Conservation (phyloP, 2,113 vertebrate genomes). For the Nicator chloris region DNA sequence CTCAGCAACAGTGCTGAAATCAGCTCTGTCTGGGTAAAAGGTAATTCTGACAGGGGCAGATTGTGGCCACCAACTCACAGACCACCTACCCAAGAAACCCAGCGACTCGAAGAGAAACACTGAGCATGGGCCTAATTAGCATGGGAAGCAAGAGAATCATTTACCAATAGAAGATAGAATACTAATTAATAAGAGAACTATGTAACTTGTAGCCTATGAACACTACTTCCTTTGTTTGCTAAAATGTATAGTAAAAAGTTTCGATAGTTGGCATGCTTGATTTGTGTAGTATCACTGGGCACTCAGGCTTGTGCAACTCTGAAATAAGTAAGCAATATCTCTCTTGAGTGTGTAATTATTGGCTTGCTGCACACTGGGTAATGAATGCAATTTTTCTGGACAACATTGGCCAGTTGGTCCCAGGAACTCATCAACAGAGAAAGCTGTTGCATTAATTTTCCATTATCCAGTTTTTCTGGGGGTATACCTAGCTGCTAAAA, state of each 20-base stretch:
- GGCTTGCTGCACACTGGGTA: neutral
- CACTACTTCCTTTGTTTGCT: neutral
- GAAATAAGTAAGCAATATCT: neutral
- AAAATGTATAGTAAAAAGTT: neutral
- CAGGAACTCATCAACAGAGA: neutral
- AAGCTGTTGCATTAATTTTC: neutral
- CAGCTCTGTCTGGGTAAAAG: neutral
- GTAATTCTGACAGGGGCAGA: neutral
- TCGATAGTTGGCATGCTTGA: neutral
- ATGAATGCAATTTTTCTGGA: neutral
- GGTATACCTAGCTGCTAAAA: neutral
- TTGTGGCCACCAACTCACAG: accelerated
- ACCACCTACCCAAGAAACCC: neutral
- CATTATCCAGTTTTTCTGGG: neutral
- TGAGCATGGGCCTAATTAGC: neutral
- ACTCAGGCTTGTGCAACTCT: neutral
- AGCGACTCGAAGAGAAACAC: neutral
- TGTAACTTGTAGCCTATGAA: neutral
- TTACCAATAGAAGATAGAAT: neutral
- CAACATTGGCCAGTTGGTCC: neutral
- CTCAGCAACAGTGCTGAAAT: neutral
- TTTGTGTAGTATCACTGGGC: neutral
- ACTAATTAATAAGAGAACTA: neutral
- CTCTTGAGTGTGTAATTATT: neutral
- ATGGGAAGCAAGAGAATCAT: neutral